These are phyloP conservation scores for Stenodema calcarata DNA, from an alignment of 2,888 invertebrate genomes.

Conservation along the genomic window DNA sequence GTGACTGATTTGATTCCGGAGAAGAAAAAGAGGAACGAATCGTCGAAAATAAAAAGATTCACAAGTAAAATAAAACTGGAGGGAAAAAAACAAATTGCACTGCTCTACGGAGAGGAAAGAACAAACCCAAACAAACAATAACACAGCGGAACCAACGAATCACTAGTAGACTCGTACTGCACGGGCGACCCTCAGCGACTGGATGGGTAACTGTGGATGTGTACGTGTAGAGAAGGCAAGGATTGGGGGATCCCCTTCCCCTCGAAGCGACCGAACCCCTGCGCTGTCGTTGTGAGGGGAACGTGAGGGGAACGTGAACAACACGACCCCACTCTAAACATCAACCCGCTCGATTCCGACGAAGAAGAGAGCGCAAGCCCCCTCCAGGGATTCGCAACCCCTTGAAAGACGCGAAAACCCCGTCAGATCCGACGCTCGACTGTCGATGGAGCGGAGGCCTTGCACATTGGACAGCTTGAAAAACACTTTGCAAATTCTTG, in stretches of 20 bases:
- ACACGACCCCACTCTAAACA: background rate
- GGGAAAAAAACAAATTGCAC: background rate
- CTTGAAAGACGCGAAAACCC: background rate
- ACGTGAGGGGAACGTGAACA: background rate
- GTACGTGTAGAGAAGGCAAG: background rate
- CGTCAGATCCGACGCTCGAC: background rate
- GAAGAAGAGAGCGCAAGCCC: background rate
- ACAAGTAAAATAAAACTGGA: background rate
- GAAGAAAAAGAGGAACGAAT: background rate
- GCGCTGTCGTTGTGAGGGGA: background rate
- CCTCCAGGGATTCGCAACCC: background rate
- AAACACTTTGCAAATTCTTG: too few relatives aligned
- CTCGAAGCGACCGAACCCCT: background rate
- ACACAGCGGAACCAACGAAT: slow-evolving; percentile 8
- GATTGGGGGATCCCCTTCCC: background rate
- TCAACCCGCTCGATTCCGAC: slow-evolving; percentile 1
- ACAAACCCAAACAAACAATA: slow-evolving; percentile 14
- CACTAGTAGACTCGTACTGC: background rate
- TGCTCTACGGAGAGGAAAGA: slow-evolving; percentile 4
- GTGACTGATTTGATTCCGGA: background rate
- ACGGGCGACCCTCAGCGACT: slow-evolving; percentile 20
- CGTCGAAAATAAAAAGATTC: background rate
- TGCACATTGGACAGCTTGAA: too few relatives aligned
- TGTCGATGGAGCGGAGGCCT: too few relatives aligned
- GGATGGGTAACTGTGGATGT: background rate